These are phyloP conservation scores for Chloebia gouldiae DNA, from an alignment of 2,113 vertebrate genomes.

Conservation along the genomic window DNA sequence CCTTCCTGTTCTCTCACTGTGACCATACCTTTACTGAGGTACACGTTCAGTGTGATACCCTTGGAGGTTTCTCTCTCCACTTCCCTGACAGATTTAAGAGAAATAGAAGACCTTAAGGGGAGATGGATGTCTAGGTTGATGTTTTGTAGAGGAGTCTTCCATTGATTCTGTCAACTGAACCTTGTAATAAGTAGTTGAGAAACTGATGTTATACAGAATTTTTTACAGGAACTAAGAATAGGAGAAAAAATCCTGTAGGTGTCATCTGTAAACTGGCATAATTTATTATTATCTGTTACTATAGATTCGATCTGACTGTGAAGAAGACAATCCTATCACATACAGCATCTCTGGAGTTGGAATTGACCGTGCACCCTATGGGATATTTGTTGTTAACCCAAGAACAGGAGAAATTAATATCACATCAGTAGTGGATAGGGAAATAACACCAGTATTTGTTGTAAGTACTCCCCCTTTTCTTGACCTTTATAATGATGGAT, in stretches of 20 bases:
- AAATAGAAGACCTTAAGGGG: background rate
- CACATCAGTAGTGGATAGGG: constrained; percentile 83
- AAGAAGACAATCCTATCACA: constrained; percentile 58
- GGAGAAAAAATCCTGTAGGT: background rate
- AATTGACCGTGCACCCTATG: constrained; percentile 70
- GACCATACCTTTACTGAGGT: background rate
- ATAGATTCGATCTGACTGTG: constrained; percentile 89
- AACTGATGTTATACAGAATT: background rate
- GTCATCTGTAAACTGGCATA: background rate
- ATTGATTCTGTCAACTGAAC: background rate
- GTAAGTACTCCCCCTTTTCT: constrained; percentile 54
- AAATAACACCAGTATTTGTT: constrained; percentile 76
- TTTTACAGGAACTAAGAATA: background rate
- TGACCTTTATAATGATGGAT: background rate
- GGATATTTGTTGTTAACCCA: constrained; percentile 75
- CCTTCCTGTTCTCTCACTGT: background rate
- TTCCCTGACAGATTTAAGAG: background rate
- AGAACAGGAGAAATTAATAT: constrained; percentile 81
- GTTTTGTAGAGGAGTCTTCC: background rate
- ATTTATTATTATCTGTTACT: background rate
- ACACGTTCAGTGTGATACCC: background rate
- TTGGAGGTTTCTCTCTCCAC: background rate
- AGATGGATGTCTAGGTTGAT: background rate
- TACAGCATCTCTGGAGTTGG: constrained; percentile 84
- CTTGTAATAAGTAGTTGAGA: background rate